Percentiles rank a stretch among this genome's conserved stretches.
Conservation (phyloP, 2,888 invertebrate genomes). For the Blera fallax region DNA sequence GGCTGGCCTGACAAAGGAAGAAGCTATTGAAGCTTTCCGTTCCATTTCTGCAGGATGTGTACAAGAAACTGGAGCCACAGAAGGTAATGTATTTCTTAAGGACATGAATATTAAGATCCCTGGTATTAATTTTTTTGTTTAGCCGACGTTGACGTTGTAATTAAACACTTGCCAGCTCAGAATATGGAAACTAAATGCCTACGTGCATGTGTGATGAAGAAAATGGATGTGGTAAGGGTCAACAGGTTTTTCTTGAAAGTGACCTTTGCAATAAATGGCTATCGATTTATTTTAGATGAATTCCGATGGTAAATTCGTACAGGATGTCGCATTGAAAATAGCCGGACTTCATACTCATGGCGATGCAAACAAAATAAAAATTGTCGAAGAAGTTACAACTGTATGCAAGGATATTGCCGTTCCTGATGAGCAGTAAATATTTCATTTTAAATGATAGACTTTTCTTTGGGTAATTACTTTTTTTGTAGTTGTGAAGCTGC, state of each 20-base stretch:
- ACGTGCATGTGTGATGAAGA: constrained; percentile 79
- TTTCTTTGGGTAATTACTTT: neutral
- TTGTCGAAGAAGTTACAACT: constrained; percentile 73
- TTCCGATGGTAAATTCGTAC: constrained; percentile 77
- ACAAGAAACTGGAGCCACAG: neutral
- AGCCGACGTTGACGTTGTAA: constrained; percentile 78
- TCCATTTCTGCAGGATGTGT: neutral
- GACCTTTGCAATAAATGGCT: neutral
- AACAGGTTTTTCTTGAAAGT: neutral
- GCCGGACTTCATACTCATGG: constrained; percentile 74
- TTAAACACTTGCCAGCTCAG: constrained; percentile 75
- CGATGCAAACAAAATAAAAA: constrained; percentile 75
- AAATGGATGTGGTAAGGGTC: constrained; percentile 77
- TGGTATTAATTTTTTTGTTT: neutral
- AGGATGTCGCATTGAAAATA: constrained; percentile 75
- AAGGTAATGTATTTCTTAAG: neutral
- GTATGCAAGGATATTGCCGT: constrained; percentile 76
- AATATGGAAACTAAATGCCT: constrained; percentile 79
- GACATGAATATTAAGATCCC: neutral
- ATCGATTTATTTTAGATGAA: constrained; percentile 74
- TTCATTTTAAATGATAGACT: neutral
- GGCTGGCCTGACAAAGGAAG: neutral
- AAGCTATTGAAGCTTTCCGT: neutral
- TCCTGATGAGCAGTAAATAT: constrained; percentile 78
- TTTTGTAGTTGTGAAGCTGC: constrained; percentile 78